A percentile compares a stretch with the other conserved stretches of the same genome.
Evolutionary conservation across 2,888 invertebrate species (phyloP).

Genomic region (Sinotaia quadrata): DNA sequence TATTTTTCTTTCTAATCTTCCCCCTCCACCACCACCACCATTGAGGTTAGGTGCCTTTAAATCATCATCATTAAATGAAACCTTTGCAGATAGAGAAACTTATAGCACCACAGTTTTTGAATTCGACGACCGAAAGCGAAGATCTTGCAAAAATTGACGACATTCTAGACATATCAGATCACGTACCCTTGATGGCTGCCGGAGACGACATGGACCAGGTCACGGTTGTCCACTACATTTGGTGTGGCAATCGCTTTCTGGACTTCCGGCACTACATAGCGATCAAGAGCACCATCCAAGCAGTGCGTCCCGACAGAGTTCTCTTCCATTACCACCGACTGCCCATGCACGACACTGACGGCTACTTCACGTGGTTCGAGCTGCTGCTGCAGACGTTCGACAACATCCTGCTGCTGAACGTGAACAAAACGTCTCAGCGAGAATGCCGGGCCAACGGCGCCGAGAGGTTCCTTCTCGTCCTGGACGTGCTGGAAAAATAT

Average conservation of each 20-base stretch:
- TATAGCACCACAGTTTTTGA: no score
- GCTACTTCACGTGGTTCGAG: constrained; percentile 33
- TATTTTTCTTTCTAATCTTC: no score
- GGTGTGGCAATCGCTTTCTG: constrained; percentile 29
- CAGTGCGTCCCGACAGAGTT: constrained; percentile 27
- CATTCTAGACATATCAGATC: not conserved
- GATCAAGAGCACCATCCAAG: constrained; percentile 27
- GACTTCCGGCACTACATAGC: constrained; percentile 35
- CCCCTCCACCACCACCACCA: no score
- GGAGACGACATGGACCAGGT: constrained; percentile 9
- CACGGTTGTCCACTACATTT: constrained; percentile 30
- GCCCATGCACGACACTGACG: constrained; percentile 28
- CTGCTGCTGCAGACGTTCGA: constrained; percentile 9
- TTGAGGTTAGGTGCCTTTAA: no score
- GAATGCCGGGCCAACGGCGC: constrained; percentile 17
- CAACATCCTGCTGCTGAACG: constrained; percentile 19
- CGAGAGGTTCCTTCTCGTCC: constrained; percentile 19
- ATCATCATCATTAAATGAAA: no score
- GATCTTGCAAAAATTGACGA: constrained; percentile 4
- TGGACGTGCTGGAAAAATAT: constrained; percentile 25
- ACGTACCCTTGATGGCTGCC: not conserved
- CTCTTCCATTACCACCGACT: constrained; percentile 25
- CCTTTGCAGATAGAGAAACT: no score
- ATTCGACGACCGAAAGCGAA: no score
- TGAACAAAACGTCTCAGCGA: constrained; percentile 12